These are phyloP conservation scores for Beaufortia kweichowensis DNA, from an alignment of 2,113 vertebrate species.

Conservation along the genomic window DNA sequence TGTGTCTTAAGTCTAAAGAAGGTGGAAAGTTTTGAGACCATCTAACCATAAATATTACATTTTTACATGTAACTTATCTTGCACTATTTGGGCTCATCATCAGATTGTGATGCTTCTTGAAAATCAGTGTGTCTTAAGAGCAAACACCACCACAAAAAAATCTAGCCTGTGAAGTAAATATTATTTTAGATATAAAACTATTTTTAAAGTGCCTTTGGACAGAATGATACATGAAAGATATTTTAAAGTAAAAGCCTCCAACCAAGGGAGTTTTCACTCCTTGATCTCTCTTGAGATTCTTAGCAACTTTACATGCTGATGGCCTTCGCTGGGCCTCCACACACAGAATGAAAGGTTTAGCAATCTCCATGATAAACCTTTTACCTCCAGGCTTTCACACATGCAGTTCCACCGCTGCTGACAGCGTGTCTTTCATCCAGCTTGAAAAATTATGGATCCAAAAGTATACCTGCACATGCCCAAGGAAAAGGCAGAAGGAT, in stretches of 20 bases:
- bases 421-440: too few relatives aligned
- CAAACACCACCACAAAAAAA: too few relatives aligned
- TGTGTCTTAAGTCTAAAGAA: too few relatives aligned
- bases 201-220: background rate
- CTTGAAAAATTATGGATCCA: background rate
- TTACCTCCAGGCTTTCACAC: constrained; percentile 14
- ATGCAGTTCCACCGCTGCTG: background rate
- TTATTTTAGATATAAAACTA: too few relatives aligned
- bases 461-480: background rate
- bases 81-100: too few relatives aligned
- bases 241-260: background rate
- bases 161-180: too few relatives aligned
- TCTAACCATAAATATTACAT: too few relatives aligned
- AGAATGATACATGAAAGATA: background rate
- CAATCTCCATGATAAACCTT: constrained; percentile 25
- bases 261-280: background rate
- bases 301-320: constrained; percentile 40
- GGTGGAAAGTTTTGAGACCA: too few relatives aligned
- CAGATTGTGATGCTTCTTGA: too few relatives aligned
- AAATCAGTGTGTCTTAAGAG: too few relatives aligned
- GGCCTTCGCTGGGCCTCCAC: background rate
- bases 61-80: too few relatives aligned
- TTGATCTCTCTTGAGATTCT: background rate
- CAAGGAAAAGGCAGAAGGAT: constrained; percentile 25
- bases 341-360: constrained; percentile 20